Evolutionary conservation across 2,888 invertebrate species (phyloP).

Genomic region (Podotricha telesiphe): DNA sequence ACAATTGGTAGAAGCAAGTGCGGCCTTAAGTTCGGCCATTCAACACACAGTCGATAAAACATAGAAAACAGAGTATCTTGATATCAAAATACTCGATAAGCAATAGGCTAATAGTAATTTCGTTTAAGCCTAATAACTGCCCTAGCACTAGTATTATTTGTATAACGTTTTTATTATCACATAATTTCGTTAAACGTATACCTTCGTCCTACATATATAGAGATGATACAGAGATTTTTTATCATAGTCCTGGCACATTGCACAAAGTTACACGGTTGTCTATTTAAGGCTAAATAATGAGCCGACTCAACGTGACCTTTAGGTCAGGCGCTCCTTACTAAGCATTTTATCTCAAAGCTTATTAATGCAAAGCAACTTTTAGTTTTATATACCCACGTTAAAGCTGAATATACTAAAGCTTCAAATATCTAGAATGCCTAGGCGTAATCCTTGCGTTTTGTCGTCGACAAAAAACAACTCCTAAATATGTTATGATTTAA

Average conservation of each 20-base stretch:
- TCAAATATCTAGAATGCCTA: conserved; percentile 9
- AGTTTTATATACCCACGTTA: conserved; percentile 19
- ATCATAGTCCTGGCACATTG: background rate
- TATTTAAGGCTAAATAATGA: conserved; percentile 49
- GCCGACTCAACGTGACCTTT: conserved; percentile 54
- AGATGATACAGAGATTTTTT: conserved; percentile 16
- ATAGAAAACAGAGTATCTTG: too few relatives aligned
- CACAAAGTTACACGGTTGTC: conserved; percentile 49
- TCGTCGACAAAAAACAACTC: conserved; percentile 5
- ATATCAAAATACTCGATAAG: too few relatives aligned
- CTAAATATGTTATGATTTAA: conserved; percentile 7
- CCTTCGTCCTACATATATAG: background rate
- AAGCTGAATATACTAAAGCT: conserved; percentile 17
- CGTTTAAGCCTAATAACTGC: too few relatives aligned
- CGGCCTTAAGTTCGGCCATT: too few relatives aligned
- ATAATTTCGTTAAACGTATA: background rate
- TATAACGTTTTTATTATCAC: too few relatives aligned
- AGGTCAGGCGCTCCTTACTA: conserved; percentile 51
- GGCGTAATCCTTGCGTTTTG: conserved; percentile 14
- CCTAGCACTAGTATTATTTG: too few relatives aligned
- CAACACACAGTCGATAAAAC: too few relatives aligned
- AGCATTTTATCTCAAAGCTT: conserved; percentile 25
- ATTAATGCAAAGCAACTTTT: conserved; percentile 10
- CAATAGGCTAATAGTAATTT: too few relatives aligned
- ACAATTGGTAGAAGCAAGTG: too few relatives aligned